Evolutionary conservation across 2,888 invertebrate genomes (phyloP), one percentile per base, ranked within the genome.

Genomic region (Eumerus sabulonum): DNA sequence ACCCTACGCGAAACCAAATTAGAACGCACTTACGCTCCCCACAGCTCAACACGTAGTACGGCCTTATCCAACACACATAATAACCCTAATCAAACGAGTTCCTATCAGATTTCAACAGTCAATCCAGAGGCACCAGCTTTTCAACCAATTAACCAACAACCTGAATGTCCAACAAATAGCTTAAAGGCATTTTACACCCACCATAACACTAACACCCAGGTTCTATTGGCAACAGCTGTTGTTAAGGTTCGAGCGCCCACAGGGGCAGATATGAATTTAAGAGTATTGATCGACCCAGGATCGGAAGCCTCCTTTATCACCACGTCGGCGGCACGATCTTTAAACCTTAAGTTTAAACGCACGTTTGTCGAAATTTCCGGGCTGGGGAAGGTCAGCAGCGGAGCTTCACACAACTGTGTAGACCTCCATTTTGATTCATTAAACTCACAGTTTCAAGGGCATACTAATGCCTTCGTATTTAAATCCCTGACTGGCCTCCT

Each of bases 301-400:
- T 60, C 60, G 36, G 38, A 60, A 47, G 60, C 48, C 1, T 35
- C 48, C 13, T 48, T 60, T 35, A 60, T 60, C n/a, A 27, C 47
- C 11, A 17, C 48, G 47, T 36, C 45, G 7, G 35, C 45, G 16
- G 51, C 27, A 35, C 44, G 48, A 35, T 13, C 12, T 11, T 62
- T 62, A 45, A 13, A 44, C 11, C 35, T 60, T 9, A 48, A 18
- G 12, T 7, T 9, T 5, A 35, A 11, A 12, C 36, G n/a, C 18
- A 62, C 27, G 19, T 48, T 36, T 17, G n/a, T 62, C 11, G 36
- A 62, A 14, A 48, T 62, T 12, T 50, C 60, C 36, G 48, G 48
- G 48, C 19, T 62, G 16, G 50, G 60, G 42, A 42, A 44, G 35
- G 62, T 63, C 14, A 51, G 42, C 42, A 63, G 44, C 16, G 62